These are phyloP conservation scores for Pegoplata infirma DNA, from an alignment of 2,888 invertebrate genomes.

Conservation along the genomic window DNA sequence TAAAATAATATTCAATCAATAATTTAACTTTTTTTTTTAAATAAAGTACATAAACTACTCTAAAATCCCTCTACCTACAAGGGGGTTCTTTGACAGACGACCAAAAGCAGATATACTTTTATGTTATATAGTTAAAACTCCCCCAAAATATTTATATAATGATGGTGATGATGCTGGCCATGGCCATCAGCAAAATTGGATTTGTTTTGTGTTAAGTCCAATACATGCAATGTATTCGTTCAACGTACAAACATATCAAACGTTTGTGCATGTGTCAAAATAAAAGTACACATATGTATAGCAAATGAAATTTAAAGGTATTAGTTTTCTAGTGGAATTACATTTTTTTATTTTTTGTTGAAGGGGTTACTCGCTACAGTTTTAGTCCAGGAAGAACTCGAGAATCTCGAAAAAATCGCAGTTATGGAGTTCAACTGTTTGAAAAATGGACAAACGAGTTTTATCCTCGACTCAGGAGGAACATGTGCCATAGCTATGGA, in stretches of 20 bases:
- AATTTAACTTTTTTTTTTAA: slow-evolving; percentile 21
- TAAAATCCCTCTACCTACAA: neutral
- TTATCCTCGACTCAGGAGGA: too few relatives aligned
- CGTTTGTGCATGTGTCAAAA: neutral
- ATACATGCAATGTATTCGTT: neutral
- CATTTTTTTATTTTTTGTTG: too few relatives aligned
- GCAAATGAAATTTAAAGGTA: neutral
- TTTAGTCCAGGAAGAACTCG: too few relatives aligned
- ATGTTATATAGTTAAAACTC: neutral
- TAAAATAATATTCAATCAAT: slow-evolving; percentile 50
- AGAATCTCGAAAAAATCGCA: too few relatives aligned
- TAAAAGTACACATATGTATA: neutral
- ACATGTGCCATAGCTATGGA: too few relatives aligned
- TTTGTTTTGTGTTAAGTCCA: slow-evolving; percentile 54
- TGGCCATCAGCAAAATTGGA: slow-evolving; percentile 59
- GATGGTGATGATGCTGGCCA: slow-evolving; percentile 34
- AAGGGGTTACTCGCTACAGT: too few relatives aligned
- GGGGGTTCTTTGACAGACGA: neutral
- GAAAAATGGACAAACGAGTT: too few relatives aligned
- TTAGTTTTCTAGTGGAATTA: too few relatives aligned
- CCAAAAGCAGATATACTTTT: neutral
- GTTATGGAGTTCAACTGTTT: too few relatives aligned
- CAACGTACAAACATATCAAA: neutral
- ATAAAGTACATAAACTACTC: slow-evolving; percentile 24
- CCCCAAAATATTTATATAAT: slow-evolving; percentile 28